Evolutionary conservation across 2,888 invertebrate species (phyloP).

Genomic region (Eilema griseolum): DNA sequence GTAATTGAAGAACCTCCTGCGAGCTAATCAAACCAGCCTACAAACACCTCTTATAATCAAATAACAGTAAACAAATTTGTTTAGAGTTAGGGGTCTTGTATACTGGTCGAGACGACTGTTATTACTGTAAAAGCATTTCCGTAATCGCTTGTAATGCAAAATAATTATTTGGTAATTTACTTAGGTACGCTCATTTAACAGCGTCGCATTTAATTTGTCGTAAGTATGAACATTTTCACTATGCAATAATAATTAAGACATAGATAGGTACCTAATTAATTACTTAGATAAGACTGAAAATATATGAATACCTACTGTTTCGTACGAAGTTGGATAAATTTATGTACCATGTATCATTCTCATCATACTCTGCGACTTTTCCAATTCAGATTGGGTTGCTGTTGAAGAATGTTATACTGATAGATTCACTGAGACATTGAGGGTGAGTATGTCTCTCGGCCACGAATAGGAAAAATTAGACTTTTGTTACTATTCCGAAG

Average conservation of each 20-base stretch:
- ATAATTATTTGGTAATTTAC: conserved; percentile 37
- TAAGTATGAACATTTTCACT: not conserved
- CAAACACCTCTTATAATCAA: conserved; percentile 27
- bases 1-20: conserved; percentile 65
- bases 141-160: conserved; percentile 44
- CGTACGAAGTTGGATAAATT: no score
- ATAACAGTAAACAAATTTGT: conserved; percentile 2
- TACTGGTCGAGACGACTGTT: conserved; percentile 14
- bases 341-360: no score
- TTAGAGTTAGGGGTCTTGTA: conserved; percentile 17
- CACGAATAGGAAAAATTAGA: not conserved
- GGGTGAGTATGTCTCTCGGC: no score
- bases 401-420: no score
- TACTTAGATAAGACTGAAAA: not conserved
- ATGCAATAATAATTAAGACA: not conserved
- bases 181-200: not conserved
- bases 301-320: not conserved
- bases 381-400: no score
- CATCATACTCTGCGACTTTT: no score
- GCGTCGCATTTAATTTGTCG: not conserved
- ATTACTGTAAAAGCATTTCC: conserved; percentile 41
- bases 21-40: conserved; percentile 57
- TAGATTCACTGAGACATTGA: no score
- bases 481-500: no score
- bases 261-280: not conserved